Evolutionary conservation across 1,140 invertebrate species (phyloP), one percentile per base, ranked within the genome.

Genomic region (Eubasilissa regina): DNA sequence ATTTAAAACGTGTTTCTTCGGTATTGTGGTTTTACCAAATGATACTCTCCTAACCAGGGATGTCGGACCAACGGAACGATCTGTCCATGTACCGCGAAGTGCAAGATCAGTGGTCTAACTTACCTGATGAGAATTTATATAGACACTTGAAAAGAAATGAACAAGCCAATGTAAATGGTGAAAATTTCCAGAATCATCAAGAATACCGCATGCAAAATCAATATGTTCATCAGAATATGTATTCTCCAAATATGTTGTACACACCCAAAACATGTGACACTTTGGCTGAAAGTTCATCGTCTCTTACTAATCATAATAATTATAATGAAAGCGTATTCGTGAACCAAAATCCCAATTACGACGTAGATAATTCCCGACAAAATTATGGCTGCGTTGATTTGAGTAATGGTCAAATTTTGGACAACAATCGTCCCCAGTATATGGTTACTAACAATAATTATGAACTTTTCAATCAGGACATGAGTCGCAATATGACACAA

Each of bases 401-500:
- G 77, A 86, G 86, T 35, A 89, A 89, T 83, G 87, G 88, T 7
- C 87, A 88, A 80, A 68, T 87, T 13, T 84, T 89, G 19, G 56
- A 78, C 25, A 62, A 56, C 48, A 88, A 87, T 77, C 86, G 87
- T 80, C 87, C 86, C 60, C 79, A 77, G 44, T 84, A 87, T 21
- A 87, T 89, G 44, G 85, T 89, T n/a, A 87, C 87, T 9, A 85
- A 86, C 84, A 85, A 87, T 78, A 86, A 85, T 68, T 89, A 89
- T 77, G 87, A 89, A 78, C 82, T 87, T 9, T 89, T 88, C 78
- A 88, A 86, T 70, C 85, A 85, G 60, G 87, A 86, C 17, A 56
- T 78, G 25, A 73, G 66, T 21, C 77, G 51, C 43, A 78, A 78
- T 21, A 60, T 78, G 68, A 13, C 62, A 60, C 68, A 73, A 25